Evolutionary conservation across 2,797 vertebrate species (phyloP).

Genomic region (Philypnodon macrostomus): DNA sequence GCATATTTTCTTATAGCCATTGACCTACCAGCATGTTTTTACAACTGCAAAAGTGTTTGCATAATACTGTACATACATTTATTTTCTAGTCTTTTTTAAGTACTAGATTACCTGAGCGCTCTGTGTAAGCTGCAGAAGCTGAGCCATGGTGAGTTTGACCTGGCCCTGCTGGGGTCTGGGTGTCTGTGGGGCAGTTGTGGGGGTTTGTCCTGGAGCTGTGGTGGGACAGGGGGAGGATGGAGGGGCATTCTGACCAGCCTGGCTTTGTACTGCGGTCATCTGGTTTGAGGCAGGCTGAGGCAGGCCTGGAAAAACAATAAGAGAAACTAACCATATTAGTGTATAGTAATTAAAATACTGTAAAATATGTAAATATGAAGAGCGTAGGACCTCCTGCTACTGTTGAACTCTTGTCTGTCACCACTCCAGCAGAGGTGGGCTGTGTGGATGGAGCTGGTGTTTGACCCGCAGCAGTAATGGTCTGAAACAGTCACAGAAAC

Average conservation of each 20-base stretch:
- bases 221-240: conserved; percentile 65
- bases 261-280: conserved; percentile 64
- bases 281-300: conserved; percentile 83
- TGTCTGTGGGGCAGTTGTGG: conserved; percentile 51
- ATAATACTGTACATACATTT: too few relatives aligned
- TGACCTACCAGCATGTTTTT: too few relatives aligned
- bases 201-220: conserved; percentile 49
- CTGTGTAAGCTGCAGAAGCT: conserved; percentile 94
- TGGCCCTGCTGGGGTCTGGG: conserved; percentile 92
- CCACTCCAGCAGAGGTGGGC: conserved; percentile 77
- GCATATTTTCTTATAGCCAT: too few relatives aligned
- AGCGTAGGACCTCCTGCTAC: conserved; percentile 81
- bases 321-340: too few relatives aligned
- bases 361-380: too few relatives aligned
- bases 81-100: too few relatives aligned
- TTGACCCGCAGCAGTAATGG: conserved; percentile 74
- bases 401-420: conserved; percentile 81
- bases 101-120: conserved; percentile 88
- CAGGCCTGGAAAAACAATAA: conserved; percentile 70
- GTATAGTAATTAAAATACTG: neutral
- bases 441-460: conserved; percentile 80
- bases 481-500: conserved; percentile 58
- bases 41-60: too few relatives aligned
- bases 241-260: conserved; percentile 70
- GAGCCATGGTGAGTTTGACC: conserved; percentile 96